Percentiles rank a stretch among this genome's conserved stretches.
Evolutionary conservation across 2,888 invertebrate species (phyloP).

Genomic region (Archips crataeganus): DNA sequence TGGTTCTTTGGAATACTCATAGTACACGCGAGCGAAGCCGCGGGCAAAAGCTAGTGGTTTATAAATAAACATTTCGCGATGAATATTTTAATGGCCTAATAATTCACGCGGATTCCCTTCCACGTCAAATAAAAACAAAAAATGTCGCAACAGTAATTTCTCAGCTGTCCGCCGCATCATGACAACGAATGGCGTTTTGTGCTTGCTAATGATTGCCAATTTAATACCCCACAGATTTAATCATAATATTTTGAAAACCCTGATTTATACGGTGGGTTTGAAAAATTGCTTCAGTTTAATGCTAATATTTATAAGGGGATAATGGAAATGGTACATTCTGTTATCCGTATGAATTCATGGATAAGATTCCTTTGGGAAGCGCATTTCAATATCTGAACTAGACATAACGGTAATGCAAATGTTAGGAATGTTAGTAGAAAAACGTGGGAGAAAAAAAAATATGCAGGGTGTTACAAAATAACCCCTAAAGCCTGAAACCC

Average conservation of each 20-base stretch:
- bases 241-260: constrained; percentile 12
- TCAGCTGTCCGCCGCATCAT: constrained; percentile 24
- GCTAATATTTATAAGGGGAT: not conserved
- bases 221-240: constrained; percentile 33
- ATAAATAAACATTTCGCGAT: not conserved
- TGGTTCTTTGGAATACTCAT: no score
- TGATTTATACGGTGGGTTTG: not conserved
- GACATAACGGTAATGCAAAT: no score
- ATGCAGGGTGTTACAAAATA: no score
- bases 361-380: no score
- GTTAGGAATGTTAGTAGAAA: no score
- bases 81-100: constrained; percentile 2
- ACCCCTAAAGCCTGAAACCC: no score
- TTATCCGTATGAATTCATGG: no score
- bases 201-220: constrained; percentile 30
- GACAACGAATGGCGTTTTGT: constrained; percentile 28
- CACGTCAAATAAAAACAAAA: constrained; percentile 14
- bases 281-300: not conserved
- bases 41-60: no score
- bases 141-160: constrained; percentile 13
- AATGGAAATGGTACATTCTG: not conserved
- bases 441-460: no score
- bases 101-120: not conserved
- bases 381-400: no score
- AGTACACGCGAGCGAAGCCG: no score